Evolutionary conservation across 2,797 vertebrate genomes (phyloP).

Genomic region (Varecia variegata): DNA sequence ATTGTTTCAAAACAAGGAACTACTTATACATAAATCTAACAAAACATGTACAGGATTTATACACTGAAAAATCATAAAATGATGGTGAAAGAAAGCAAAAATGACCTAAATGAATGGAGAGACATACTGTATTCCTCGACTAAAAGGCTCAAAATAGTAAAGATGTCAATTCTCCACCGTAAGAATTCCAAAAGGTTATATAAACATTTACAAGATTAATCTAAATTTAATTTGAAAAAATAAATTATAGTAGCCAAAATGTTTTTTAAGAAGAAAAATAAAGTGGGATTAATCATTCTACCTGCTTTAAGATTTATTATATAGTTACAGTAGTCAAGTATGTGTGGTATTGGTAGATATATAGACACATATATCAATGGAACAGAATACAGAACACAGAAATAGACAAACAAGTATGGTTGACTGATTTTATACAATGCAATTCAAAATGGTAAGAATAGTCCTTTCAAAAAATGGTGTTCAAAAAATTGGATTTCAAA

Average conservation of each 20-base stretch:
- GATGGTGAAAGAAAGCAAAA: neutral
- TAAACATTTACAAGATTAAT: neutral
- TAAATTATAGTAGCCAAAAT: neutral
- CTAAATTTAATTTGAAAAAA: neutral
- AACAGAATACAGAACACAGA: neutral
- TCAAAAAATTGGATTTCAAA: neutral
- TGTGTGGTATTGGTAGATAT: neutral
- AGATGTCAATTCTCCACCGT: neutral
- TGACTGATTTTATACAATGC: neutral
- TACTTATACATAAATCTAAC: neutral
- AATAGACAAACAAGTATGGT: neutral
- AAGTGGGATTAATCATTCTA: neutral
- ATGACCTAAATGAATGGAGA: neutral
- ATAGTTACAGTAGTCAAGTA: neutral
- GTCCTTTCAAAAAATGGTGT: neutral
- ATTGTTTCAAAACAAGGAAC: neutral
- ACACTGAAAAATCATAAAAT: neutral
- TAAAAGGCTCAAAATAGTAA: neutral
- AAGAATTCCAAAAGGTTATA: neutral
- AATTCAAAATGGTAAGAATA: neutral
- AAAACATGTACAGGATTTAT: neutral
- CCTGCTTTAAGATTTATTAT: neutral
- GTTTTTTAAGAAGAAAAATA: neutral
- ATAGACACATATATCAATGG: neutral
- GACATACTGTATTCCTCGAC: neutral